phyloP scores from a whole-genome alignment of 1,140 invertebrate genomes.

The Ectropis grisescens region DNA sequence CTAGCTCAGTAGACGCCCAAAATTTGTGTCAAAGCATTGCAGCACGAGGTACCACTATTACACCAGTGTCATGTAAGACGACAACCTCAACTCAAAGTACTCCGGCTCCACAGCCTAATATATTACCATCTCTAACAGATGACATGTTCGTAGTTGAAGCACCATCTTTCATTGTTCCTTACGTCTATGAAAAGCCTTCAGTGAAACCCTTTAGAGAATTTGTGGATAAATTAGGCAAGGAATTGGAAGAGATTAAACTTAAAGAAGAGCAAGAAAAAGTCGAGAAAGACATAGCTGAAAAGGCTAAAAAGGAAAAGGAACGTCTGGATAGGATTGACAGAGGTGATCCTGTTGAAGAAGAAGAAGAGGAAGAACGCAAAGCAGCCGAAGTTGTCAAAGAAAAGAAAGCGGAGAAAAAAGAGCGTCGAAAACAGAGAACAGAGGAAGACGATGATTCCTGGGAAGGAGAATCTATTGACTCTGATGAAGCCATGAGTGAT shows the following conservation, averaged over 20 bases:
- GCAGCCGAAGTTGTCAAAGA: slow-evolving; percentile 22
- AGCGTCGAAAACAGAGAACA: slow-evolving; percentile 45
- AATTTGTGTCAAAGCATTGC: slow-evolving; percentile 67
- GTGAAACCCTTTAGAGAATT: slow-evolving; percentile 83
- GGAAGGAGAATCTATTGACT: slow-evolving; percentile 67
- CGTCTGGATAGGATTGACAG: slow-evolving; percentile 62
- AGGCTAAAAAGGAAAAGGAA: slow-evolving; percentile 54
- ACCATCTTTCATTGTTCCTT: slow-evolving; percentile 91
- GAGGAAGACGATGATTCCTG: slow-evolving; percentile 61
- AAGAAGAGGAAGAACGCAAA: slow-evolving; percentile 21
- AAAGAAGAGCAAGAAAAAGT: slow-evolving; percentile 56
- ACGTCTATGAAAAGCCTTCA: slow-evolving; percentile 90
- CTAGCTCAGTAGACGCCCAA: slow-evolving; percentile 41
- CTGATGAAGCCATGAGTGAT: slow-evolving; percentile 64
- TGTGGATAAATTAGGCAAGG: slow-evolving; percentile 77
- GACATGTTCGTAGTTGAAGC: slow-evolving; percentile 92
- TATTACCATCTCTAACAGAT: slow-evolving; percentile 85
- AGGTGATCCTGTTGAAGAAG: slow-evolving; percentile 44
- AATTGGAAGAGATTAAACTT: slow-evolving; percentile 72
- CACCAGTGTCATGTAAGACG: slow-evolving; percentile 56
- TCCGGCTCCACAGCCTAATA: slow-evolving; percentile 66
- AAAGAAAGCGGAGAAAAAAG: slow-evolving; percentile 51
- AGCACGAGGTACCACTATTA: slow-evolving; percentile 63
- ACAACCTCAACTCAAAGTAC: slow-evolving; percentile 25
- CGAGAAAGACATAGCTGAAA: slow-evolving; percentile 56